Evolutionary conservation across 1,140 invertebrate genomes (phyloP), one percentile per base, ranked within the genome.

Genomic region (Brachionus sp.): DNA sequence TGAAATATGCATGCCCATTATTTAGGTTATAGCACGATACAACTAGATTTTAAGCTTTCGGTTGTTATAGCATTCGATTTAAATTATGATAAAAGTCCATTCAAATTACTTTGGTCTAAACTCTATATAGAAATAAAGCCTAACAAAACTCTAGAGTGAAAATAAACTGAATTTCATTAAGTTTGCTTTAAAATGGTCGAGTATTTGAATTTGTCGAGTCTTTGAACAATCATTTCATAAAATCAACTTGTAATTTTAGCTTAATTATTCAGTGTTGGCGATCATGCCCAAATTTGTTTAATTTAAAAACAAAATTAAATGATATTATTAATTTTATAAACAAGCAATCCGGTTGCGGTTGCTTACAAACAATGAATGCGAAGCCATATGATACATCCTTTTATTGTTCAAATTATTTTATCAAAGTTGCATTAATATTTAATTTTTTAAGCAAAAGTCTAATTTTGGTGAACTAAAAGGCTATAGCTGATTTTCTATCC

Each of bases 31-130:
- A 19, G 50, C 50, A 57, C 50, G 50, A 57, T 57, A 57, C 9
- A 57, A 57, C 50, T 25, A 57, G 50, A 57, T 19, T 57, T 57
- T 57, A 57, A 57, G 35, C 33, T 39, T 39, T 70, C 35, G 66
- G 66, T 70, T 70, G 66, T 70, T 70, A 70, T 70, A 70, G 66
- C 66, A 70, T 70, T 70, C 66, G n/a, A 70, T 70, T 70, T 70
- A 70, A 66, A 39, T 70, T 70, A 70, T 70, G 66, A 70, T 39
- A 37, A 70, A 70, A 70, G 66, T 70, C 66, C 66, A 70, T 70
- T 70, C 66, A 70, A 37, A 70, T n/a, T 39, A 39, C 37, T 70
- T 37, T 16, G 35, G 66, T 70, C 35, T 37, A 19, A 29, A 37
- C 33, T 37, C 16, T n/a, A 70, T 19, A 66, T 33, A 66, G 50